Evolutionary conservation across 2,113 vertebrate genomes (phyloP).

Genomic region (Microtus pennsylvanicus): DNA sequence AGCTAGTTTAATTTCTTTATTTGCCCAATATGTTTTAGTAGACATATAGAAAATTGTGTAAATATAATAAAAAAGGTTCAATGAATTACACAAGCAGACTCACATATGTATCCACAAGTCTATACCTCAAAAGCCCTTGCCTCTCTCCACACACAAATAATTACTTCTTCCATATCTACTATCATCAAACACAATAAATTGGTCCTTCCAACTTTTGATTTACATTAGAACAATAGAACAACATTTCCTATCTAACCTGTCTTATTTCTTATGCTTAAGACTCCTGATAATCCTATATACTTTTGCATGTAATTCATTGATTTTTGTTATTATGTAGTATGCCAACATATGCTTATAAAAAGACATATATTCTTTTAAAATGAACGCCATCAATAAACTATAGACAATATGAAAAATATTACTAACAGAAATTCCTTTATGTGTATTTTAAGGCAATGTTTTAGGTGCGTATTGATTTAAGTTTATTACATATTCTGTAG

Average conservation of each 20-base stretch:
- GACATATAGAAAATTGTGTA: not conserved
- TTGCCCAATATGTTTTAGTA: conserved; percentile 13
- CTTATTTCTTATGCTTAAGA: not conserved
- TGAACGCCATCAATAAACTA: not conserved
- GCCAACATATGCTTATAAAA: not conserved
- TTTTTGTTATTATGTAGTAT: conserved; percentile 8
- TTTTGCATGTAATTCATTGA: not conserved
- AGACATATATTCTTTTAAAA: not conserved
- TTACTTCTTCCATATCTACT: not conserved
- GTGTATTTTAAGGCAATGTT: not conserved
- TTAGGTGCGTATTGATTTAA: not conserved
- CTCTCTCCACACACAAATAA: not conserved
- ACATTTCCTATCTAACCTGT: not conserved
- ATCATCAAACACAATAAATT: not conserved
- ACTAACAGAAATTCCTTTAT: not conserved
- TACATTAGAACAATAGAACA: not conserved
- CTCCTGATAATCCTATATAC: not conserved
- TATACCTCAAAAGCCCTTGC: not conserved
- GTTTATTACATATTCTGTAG: not conserved
- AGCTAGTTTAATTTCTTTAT: not conserved
- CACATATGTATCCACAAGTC: not conserved
- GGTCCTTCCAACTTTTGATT: not conserved
- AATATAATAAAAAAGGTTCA: conserved; percentile 6
- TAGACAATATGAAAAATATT: not conserved
- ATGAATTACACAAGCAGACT: not conserved